Evolutionary conservation across 2,797 vertebrate genomes (phyloP).

Genomic region (Otolemur crassicaudatus): DNA sequence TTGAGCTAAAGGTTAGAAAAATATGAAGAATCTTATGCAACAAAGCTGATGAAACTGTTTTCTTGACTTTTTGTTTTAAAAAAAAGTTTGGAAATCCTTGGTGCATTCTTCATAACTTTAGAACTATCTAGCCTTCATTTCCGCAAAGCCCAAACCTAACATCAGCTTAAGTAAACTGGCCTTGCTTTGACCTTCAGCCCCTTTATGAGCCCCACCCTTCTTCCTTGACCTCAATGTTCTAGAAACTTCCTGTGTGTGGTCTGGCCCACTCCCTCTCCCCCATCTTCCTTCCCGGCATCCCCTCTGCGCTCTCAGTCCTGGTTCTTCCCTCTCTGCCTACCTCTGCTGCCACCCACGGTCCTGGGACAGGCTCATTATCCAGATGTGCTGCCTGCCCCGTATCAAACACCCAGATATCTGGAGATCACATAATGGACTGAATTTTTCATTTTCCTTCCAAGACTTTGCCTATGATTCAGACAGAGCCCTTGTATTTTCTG

Average conservation of each 20-base stretch:
- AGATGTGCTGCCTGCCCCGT: background rate
- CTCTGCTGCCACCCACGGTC: conserved; percentile 12
- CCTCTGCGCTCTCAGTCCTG: background rate
- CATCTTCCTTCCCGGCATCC: background rate
- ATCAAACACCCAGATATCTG: conserved; percentile 59
- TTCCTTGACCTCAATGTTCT: background rate
- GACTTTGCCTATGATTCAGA: conserved; percentile 16
- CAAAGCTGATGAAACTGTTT: background rate
- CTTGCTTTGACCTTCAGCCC: background rate
- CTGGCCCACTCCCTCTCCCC: background rate
- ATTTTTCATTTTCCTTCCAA: conserved; percentile 59
- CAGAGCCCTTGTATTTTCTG: conserved; percentile 31
- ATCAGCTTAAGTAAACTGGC: background rate
- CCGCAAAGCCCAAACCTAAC: background rate
- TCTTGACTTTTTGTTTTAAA: background rate
- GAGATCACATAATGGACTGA: conserved; percentile 21
- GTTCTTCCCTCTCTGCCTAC: background rate
- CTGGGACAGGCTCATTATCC: background rate
- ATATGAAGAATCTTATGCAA: background rate
- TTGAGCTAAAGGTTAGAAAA: background rate
- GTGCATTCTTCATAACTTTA: background rate
- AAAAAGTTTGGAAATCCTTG: background rate
- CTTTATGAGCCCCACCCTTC: background rate
- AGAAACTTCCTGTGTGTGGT: conserved; percentile 30
- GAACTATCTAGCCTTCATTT: background rate